Conservation (phyloP, 2,113 vertebrate genomes). For the Phainopepla nitens region DNA sequence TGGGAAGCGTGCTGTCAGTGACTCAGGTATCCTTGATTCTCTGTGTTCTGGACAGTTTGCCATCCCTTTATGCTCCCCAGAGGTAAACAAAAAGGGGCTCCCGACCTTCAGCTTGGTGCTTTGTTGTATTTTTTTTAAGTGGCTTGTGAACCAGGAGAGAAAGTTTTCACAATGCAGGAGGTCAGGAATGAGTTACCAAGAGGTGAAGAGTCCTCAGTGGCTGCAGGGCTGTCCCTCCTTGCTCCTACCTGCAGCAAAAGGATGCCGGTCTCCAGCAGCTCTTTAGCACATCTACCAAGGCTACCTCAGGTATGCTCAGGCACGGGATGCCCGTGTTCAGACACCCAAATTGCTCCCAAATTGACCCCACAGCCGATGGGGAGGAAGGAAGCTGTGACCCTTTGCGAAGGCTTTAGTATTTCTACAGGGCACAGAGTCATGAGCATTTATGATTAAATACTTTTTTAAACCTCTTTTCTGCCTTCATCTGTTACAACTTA, state of each 20-base stretch:
- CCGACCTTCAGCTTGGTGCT: background rate
- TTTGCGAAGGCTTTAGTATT: background rate
- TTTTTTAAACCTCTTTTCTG: background rate
- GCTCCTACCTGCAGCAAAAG: background rate
- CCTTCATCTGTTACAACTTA: background rate
- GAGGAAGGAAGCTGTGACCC: background rate
- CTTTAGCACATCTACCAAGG: background rate
- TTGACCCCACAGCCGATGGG: background rate
- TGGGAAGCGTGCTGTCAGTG: background rate
- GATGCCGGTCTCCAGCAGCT: background rate
- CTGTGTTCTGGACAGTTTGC: background rate
- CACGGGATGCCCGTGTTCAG: fast-evolving
- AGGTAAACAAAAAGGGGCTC: background rate
- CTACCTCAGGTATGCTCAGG: background rate
- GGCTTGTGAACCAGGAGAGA: background rate
- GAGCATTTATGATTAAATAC: background rate
- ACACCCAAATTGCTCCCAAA: background rate
- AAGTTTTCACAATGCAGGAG: background rate
- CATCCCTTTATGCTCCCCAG: background rate
- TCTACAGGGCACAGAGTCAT: background rate
- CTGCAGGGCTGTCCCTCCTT: background rate
- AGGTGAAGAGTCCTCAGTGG: background rate
- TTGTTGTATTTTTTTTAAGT: background rate
- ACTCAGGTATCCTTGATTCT: background rate
- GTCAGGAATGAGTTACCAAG: background rate